Evolutionary conservation across 2,888 invertebrate species (phyloP), one percentile per base, ranked within the genome.

Genomic region (Lathronympha strigana): DNA sequence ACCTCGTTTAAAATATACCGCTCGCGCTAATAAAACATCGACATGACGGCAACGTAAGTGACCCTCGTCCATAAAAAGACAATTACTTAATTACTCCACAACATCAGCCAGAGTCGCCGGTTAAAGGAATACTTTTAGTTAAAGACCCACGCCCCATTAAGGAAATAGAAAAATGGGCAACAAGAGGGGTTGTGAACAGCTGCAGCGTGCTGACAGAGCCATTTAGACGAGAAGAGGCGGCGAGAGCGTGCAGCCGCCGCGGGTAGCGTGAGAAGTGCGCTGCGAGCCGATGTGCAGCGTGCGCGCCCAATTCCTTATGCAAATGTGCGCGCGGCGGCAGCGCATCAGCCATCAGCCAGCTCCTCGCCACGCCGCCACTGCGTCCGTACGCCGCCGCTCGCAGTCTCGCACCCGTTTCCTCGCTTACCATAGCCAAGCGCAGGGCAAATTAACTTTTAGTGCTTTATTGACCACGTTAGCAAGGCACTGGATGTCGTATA

Each of bases 281-380:
- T 79, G 76, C 76, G 78, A 81, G 83, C 80, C 80, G 77, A 77
- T 78, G 80, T 78, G 78, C 76, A 84, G 86, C 91, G 91, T 91
- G 91, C 86, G 84, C 83, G 81, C 85, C 91, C 91, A 90, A 90
- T 88, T 90, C 81, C 78, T 83, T 86, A 91, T 91, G 90, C 89
- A 86, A 91, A 91, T 91, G 81, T 70, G 73, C 77, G 73, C 53
- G 62, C 43, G 53, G 63, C 58, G 43, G n/a, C n/a, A n/a, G 36
- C 36, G 36, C n/a, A n/a, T n/a, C n/a, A n/a, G n/a, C n/a, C 58
- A 60, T 61, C 66, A 60, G 60, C 64, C 60, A 23, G 57, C 50
- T 55, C 63, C 17, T 31, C 51, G 40, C 33, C 61, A 19, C 49
- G 55, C 55, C 63, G n/a, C 40, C 50, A 17, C 17, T 60, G 58